Conservation (phyloP, 2,113 vertebrate genomes). For the Mesoclemmys tuberculata region DNA sequence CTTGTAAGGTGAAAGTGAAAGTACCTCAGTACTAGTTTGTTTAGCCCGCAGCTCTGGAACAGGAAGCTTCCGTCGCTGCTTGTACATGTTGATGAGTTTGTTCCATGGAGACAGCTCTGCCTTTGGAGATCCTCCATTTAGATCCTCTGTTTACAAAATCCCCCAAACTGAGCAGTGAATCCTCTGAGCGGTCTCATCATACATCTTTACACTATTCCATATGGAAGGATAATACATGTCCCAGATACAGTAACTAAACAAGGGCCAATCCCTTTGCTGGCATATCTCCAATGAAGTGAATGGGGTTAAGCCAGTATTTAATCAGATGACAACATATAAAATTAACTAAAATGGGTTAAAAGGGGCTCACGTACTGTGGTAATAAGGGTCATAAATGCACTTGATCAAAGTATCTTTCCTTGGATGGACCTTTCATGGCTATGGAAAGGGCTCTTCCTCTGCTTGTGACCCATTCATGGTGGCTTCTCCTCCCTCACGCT, state of each 20-base stretch:
- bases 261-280: not conserved
- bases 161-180: not conserved
- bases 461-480: not conserved
- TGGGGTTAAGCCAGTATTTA: not conserved
- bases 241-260: not conserved
- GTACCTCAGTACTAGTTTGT: not conserved
- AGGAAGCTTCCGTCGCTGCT: slow-evolving; percentile 10
- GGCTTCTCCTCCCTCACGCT: not conserved
- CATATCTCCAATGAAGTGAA: not conserved
- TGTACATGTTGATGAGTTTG: slow-evolving; percentile 45
- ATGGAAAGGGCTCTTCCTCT: not conserved
- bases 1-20: not conserved
- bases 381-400: not conserved
- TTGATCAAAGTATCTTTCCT: not conserved
- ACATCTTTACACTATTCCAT: not conserved
- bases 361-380: not conserved
- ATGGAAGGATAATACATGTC: rapidly evolving
- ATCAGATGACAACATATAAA: not conserved
- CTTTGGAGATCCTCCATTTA: not conserved
- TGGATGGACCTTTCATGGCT: not conserved
- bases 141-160: slow-evolving; percentile 43
- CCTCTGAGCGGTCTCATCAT: not conserved
- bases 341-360: not conserved
- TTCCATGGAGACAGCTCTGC: slow-evolving; percentile 30
- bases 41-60: not conserved